Conservation (phyloP, 2,797 vertebrate genomes). For the Strix occidentalis region DNA sequence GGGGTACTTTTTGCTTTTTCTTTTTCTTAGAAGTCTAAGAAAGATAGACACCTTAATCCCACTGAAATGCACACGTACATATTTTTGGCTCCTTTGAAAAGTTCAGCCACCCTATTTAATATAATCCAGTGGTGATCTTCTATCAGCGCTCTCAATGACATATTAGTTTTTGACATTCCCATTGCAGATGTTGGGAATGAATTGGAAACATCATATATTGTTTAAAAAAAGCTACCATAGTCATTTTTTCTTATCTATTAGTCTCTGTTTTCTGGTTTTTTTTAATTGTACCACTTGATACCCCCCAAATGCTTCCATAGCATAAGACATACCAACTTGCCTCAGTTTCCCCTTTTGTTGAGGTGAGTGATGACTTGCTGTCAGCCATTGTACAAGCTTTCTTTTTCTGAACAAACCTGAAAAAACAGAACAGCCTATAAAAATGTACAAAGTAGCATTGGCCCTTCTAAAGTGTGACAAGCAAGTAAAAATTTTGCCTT, state of each 20-base stretch:
- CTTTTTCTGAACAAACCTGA: background rate
- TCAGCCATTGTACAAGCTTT: background rate
- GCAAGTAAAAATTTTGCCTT: background rate
- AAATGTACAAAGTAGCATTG: background rate
- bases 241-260: background rate
- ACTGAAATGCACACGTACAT: background rate
- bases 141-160: background rate
- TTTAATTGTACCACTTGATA: background rate
- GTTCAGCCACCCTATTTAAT: background rate
- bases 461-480: background rate
- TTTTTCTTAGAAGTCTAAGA: background rate
- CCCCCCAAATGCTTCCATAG: background rate
- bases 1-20: background rate
- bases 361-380: background rate
- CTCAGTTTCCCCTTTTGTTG: background rate
- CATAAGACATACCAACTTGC: background rate
- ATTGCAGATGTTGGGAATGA: background rate
- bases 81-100: background rate
- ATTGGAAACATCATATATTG: rapidly evolving
- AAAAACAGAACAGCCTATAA: background rate
- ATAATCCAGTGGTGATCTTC: background rate
- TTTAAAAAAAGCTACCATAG: background rate
- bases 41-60: background rate
- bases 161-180: background rate
- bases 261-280: background rate